Base-by-base conservation (phyloP, 2,888 invertebrate species). In the Tachina lurida region DNA sequence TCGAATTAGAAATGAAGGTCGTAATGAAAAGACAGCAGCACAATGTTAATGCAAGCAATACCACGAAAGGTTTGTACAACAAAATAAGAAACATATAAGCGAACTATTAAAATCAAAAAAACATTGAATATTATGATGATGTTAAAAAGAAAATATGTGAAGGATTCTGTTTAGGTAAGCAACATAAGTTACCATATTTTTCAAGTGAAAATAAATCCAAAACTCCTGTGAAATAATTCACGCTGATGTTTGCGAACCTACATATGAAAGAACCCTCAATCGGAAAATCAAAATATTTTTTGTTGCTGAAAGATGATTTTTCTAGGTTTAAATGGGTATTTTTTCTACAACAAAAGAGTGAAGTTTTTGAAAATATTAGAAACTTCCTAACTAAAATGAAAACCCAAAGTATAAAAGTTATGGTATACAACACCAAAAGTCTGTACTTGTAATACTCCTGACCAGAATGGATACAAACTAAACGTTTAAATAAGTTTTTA, bases 381-480 rank as follows among this genome's bases (percentile, higher is more conserved):
- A 41, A 56, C 41, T 54, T 70, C 10, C 17, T 43, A 43, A 43
- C 0, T 19, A 43, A 9, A 13, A 56, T 56, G 56, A 71, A 43
- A 45, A 71, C 43, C 43, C 19, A 56, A 39, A 68, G 54, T 12
- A 43, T 10, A 70, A 70, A 56, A 17, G 19, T 10, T 56, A n/a
- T 54, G 54, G 54, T 10, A 41, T 56, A 19, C 41, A 39, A 1
- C 31, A 56, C 13, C 39, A 77, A n/a, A 58, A 47, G 15, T 45
- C 22, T 22, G 54, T 58, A 47, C n/a, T n/a, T 22, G 3, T 3
- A 58, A 58, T 77, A 77, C 60, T n/a, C 68, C 77, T n/a, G 68
- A 77, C 45, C 58, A 77, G 12, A 68, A 68, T 39, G 67, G 39
- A 15, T 31, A 54, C 56, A 71, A 71, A 70, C 43, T 60, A 79